Percentiles rank a stretch among this genome's conserved stretches.
phyloP scores from a whole-genome alignment of 2,797 vertebrate genomes.

The Platalea minor region DNA sequence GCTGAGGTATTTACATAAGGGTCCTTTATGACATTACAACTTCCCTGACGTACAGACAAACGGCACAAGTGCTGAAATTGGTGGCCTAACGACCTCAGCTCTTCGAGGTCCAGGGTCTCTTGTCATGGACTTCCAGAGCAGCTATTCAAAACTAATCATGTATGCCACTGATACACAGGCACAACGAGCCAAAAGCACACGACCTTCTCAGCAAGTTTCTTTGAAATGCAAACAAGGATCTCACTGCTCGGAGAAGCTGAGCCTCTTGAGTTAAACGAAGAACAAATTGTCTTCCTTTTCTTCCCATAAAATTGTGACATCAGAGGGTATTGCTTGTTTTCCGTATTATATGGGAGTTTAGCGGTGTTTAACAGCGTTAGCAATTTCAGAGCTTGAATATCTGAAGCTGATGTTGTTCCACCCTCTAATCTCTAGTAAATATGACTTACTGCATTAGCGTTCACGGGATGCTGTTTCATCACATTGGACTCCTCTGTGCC shows the following conservation, averaged over 20 bases:
- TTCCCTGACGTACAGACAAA: neutral
- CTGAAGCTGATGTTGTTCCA: neutral
- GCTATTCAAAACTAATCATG: neutral
- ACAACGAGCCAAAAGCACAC: neutral
- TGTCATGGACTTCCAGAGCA: neutral
- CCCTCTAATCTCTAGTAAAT: neutral
- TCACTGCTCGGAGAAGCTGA: neutral
- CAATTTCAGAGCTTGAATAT: neutral
- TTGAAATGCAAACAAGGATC: constrained; percentile 17
- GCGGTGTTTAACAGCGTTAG: neutral
- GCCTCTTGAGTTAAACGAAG: neutral
- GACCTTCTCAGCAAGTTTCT: neutral
- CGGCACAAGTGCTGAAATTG: neutral
- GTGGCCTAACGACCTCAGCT: neutral
- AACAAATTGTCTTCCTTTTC: neutral
- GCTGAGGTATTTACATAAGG: neutral
- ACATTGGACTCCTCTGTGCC: neutral
- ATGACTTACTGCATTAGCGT: neutral
- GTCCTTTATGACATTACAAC: neutral
- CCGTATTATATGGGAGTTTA: neutral
- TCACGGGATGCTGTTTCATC: neutral
- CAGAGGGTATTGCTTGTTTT: neutral
- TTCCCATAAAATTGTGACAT: neutral
- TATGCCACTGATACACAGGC: neutral
- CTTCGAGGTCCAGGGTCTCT: neutral